Evolutionary conservation across 2,797 vertebrate species (phyloP), one percentile per base, ranked within the genome.

Genomic region (Notolepis coatsorum): DNA sequence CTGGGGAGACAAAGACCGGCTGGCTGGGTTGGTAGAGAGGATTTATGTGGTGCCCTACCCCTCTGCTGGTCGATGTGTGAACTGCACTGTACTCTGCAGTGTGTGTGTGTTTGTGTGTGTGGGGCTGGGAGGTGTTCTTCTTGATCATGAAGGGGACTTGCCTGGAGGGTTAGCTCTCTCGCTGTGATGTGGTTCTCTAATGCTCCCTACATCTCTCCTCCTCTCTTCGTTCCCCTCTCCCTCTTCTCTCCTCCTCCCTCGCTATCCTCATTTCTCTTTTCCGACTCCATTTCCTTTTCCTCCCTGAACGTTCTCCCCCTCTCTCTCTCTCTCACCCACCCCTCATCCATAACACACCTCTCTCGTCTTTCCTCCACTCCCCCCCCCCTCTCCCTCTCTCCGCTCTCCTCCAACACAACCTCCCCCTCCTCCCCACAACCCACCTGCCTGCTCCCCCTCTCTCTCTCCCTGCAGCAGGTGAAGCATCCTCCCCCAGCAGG

Each of bases 1-100:
- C 68, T 47, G 60, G 60, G 43, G 46, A 84, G 76, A 88, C 85
- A 90, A 90, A 90, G 86, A 59, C 50, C 24, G 3, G 20, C 20
- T 9, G 17, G 33, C 30, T 0, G 18, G 17, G 33, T 27, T 0
- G 18, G 61, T 4, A 1, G 24, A 1, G 24, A 46, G 6, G 3
- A 27, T 49, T 21, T 39, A 5, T 4, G 4, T 41, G 60, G 77
- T 24, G 7, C 23, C 20, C 4, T 10, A 20, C 68, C 82, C 86
- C 67, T 66, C 88, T 86, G 57, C 55, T 84, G 88, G 78, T 30
- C 5, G 33, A 46, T 59, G 39, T 41, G 5, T 50, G 4, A 64
- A 20, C 52, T 61, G 20, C 59, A 35, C 52, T 61, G 20, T 56
- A 35, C 7, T 10, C 1, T 6, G 17, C 43, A 51, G 24, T 4